Base-by-base conservation (phyloP, 2,113 vertebrate genomes). In the Calonectris borealis region DNA sequence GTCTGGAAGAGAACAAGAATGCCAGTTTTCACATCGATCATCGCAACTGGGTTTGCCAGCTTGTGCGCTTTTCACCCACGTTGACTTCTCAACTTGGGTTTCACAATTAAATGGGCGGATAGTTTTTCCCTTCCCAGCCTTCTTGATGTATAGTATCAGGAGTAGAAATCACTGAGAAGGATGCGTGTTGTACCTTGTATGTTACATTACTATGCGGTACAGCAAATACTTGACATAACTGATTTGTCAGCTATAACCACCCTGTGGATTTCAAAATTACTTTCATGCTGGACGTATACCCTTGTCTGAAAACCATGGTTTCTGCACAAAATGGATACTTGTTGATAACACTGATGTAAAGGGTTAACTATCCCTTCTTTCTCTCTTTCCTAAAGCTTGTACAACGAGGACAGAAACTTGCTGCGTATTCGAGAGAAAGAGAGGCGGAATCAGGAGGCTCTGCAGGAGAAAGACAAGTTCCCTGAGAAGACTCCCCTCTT, bases 381-480 rank as follows among this genome's bases (percentile, higher is more conserved):
- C 71, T 93, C 62, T 95, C 60, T 68, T 91, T 90, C 93, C 72
- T 83, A 49, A 97, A 99, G 99, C 96, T 97, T 98, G 91, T 97
- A 98, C 97, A 99, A 98, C 91, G 99, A 99, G 97, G 99, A 99
- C 25, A 98, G 99, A 95, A 99, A 99, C 94, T 97, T 99, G 95
- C 98, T 99, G 92, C 99, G 99, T 49, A 98, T 99, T 95, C 98
- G 97, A 97, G 99, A 99, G 93, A 98, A 97, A 96, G 99, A 99
- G 95, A 98, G 99, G 81, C 96, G 99, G 80, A 99, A 98, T 94
- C 99, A 99, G 96, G 99, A 99, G 96, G 97, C 96, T 83, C 98
- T 98, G 89, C 98, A 98, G 94, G 98, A 98, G 88, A 98, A 98
- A 97, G 98, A 98, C 57, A 86, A 92, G 26, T 98, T 98, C 79